Evolutionary conservation across 2,113 vertebrate species (phyloP).

Genomic region (Erythrolamprus reginae): DNA sequence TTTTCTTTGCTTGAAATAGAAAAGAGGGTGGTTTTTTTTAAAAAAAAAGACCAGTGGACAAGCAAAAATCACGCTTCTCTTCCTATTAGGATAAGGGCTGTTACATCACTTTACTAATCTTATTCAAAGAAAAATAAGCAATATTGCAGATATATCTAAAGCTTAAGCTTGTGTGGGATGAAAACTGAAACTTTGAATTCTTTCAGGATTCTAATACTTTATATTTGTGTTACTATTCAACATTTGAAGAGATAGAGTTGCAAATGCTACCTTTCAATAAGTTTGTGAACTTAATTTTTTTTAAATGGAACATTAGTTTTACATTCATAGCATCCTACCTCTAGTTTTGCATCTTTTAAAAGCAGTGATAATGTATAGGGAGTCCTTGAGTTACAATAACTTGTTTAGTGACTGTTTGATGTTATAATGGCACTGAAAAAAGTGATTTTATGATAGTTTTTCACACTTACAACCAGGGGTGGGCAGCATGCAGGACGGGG

Average conservation of each 20-base stretch:
- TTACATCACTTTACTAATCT: neutral
- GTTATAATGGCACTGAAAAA: too few relatives aligned
- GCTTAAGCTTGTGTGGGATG: neutral
- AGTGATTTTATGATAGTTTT: too few relatives aligned
- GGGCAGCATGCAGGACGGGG: too few relatives aligned
- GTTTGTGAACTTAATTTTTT: too few relatives aligned
- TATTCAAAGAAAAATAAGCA: neutral
- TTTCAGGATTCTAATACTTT: neutral
- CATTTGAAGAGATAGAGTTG: neutral
- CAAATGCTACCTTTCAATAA: too few relatives aligned
- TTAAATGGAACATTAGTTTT: neutral
- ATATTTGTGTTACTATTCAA: neutral
- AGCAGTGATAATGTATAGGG: neutral
- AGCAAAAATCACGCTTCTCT: neutral
- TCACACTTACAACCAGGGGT: too few relatives aligned
- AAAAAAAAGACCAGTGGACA: neutral
- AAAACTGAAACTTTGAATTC: neutral
- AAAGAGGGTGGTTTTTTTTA: neutral
- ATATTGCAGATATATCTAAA: neutral
- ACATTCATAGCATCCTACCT: neutral
- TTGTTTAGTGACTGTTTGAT: too few relatives aligned
- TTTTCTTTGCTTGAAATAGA: neutral
- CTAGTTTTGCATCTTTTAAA: neutral
- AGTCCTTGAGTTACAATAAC: too few relatives aligned
- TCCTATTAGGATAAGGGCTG: neutral